A percentile compares a stretch with the other conserved stretches of the same genome.
These are phyloP conservation scores for Bathynomus jamesi DNA, from an alignment of 1,140 invertebrate species.

Conservation along the genomic window DNA sequence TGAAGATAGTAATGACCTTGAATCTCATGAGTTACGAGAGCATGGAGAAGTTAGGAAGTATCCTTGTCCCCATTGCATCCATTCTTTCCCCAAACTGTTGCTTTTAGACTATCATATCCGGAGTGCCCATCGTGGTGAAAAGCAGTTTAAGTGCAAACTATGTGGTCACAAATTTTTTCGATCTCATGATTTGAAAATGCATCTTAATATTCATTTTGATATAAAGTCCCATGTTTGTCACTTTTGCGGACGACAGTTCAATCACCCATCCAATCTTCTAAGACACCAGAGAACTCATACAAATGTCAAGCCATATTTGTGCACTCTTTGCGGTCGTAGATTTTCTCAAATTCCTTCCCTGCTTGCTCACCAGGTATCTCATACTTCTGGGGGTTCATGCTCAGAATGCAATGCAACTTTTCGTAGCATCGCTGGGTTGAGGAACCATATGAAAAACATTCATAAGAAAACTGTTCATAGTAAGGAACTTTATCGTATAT, in stretches of 20 bases:
- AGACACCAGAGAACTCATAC: constrained; percentile 46
- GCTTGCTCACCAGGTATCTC: constrained; percentile 22
- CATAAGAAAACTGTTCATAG: constrained; percentile 16
- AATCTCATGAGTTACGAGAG: neutral
- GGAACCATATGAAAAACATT: constrained; percentile 15
- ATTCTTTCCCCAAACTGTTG: neutral
- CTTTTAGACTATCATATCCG: neutral
- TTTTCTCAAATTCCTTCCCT: constrained; percentile 42
- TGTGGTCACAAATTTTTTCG: constrained; percentile 38
- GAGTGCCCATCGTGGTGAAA: neutral
- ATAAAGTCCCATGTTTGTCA: constrained; percentile 47
- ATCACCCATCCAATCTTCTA: constrained; percentile 48
- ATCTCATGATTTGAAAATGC: constrained; percentile 44
- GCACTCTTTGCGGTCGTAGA: constrained; percentile 46
- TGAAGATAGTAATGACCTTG: neutral
- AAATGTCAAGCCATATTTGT: constrained; percentile 47
- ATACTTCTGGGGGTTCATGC: neutral
- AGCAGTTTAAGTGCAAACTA: constrained; percentile 23
- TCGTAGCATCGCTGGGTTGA: constrained; percentile 10
- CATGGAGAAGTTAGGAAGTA: neutral
- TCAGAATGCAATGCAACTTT: constrained; percentile 14
- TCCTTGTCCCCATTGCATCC: neutral
- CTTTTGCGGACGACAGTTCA: constrained; percentile 47
- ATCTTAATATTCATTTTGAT: constrained; percentile 47
- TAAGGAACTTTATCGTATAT: neutral